A percentile compares a stretch with the other conserved stretches of the same genome.
Conservation (phyloP, 1,140 invertebrate genomes). For the Scaptomyza montana region DNA sequence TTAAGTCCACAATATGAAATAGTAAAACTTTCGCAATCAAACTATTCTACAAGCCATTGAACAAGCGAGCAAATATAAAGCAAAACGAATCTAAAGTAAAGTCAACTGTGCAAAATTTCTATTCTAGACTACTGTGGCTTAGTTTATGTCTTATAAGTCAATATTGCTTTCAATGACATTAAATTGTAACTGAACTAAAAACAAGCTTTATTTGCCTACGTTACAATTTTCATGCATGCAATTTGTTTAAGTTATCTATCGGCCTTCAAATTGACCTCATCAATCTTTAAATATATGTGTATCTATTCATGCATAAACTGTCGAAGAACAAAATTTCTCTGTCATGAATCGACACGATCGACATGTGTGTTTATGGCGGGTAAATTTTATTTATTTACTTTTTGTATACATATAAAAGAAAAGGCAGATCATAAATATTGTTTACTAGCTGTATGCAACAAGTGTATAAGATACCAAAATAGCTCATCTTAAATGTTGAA, state of each 20-base stretch:
- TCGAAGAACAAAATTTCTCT: conserved; percentile 6
- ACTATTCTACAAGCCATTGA: too few relatives aligned
- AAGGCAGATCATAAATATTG: conserved; percentile 42
- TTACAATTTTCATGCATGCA: background rate
- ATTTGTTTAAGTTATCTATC: too few relatives aligned
- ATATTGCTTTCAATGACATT: too few relatives aligned
- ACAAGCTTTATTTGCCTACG: too few relatives aligned
- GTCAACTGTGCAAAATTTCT: too few relatives aligned
- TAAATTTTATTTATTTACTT: conserved; percentile 42
- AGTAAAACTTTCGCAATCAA: too few relatives aligned
- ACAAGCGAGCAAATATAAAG: too few relatives aligned
- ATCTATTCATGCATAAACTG: conserved; percentile 15
- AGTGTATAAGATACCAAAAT: conserved; percentile 31
- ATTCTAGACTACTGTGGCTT: too few relatives aligned
- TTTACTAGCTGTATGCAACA: conserved; percentile 19
- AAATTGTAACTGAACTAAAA: too few relatives aligned
- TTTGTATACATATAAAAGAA: conserved; percentile 26
- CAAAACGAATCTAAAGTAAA: too few relatives aligned
- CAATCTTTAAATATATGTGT: background rate
- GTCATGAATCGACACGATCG: conserved; percentile 38
- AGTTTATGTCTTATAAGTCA: too few relatives aligned
- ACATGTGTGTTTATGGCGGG: conserved; percentile 42
- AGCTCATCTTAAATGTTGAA: conserved; percentile 28
- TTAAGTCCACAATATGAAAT: background rate
- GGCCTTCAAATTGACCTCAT: too few relatives aligned